These are phyloP conservation scores for Panagrolaimus sp. DNA, from an alignment of 1,140 invertebrate genomes.

Conservation along the genomic window DNA sequence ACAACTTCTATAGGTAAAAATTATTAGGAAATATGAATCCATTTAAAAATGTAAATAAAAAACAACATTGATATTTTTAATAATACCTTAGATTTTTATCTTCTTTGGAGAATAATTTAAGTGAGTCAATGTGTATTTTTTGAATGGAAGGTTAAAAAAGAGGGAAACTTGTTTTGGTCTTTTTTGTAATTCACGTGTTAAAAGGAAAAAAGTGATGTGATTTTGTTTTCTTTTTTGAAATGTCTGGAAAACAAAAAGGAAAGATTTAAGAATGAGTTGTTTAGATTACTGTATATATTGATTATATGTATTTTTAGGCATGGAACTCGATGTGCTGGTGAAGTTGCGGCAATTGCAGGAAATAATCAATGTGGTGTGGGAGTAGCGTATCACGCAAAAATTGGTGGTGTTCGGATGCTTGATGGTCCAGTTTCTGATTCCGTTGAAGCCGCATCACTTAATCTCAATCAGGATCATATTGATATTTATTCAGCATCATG, in stretches of 20 bases:
- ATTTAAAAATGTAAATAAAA: slow-evolving; percentile 63
- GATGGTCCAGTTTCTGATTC: slow-evolving; percentile 96
- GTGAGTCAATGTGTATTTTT: slow-evolving; percentile 71
- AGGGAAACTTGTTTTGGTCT: too few species aligned
- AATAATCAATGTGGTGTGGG: slow-evolving; percentile 92
- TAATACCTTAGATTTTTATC: slow-evolving; percentile 84
- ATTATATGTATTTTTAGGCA: slow-evolving; percentile 66
- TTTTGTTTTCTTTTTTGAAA: too few species aligned
- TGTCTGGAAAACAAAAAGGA: too few species aligned
- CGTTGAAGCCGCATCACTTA: slow-evolving; percentile 81
- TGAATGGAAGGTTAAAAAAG: background rate
- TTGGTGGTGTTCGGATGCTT: slow-evolving; percentile 92
- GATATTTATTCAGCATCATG: slow-evolving; percentile 97
- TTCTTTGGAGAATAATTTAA: slow-evolving; percentile 76
- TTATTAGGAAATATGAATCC: slow-evolving; percentile 66
- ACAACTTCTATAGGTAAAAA: too few species aligned
- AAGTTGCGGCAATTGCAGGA: slow-evolving; percentile 93
- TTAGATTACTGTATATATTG: background rate
- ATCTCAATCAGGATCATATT: slow-evolving; percentile 87
- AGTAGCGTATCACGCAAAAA: slow-evolving; percentile 82
- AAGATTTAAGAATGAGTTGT: too few species aligned
- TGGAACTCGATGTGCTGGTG: slow-evolving; percentile 93
- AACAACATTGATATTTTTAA: slow-evolving; percentile 63
- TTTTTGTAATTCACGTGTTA: too few species aligned
- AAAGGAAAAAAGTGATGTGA: too few species aligned